Conservation (phyloP, 2,888 invertebrate species). For the Chloroclysta siterata region DNA sequence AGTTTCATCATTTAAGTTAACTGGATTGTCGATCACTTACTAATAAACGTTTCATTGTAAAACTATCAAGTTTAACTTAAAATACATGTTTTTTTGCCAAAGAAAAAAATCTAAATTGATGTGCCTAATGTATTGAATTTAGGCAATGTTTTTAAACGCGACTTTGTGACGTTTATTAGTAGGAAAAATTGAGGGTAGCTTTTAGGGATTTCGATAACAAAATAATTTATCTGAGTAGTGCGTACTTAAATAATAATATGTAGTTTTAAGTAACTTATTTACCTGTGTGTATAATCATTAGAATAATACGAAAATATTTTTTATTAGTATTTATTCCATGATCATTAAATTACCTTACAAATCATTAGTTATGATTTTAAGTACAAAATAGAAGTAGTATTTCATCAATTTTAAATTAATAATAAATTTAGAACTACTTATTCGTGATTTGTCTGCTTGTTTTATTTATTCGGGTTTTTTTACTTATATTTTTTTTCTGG, state of each 20-base stretch:
- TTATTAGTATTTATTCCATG: constrained; percentile 27
- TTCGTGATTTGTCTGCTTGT: background rate
- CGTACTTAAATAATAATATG: constrained; percentile 3
- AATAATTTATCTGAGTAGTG: background rate
- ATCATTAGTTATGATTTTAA: constrained; percentile 6
- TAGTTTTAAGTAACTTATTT: background rate
- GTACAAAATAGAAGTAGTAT: constrained; percentile 25
- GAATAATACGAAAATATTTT: constrained; percentile 7
- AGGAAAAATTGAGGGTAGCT: too few species aligned
- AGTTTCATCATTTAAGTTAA: constrained; percentile 10
- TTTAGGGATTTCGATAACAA: background rate
- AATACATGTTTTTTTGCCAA: background rate
- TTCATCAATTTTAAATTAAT: constrained; percentile 15
- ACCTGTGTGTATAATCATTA: constrained; percentile 12
- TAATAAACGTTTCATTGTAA: background rate
- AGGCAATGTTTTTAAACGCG: too few species aligned
- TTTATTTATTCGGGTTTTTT: constrained; percentile 5
- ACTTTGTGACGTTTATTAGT: too few species aligned
- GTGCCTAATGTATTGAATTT: too few species aligned
- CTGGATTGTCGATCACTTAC: background rate
- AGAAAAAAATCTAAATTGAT: too few species aligned
- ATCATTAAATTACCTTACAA: background rate
- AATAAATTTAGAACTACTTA: constrained; percentile 15
- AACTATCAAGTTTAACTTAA: background rate
- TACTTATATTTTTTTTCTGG: background rate